Conservation (phyloP, 2,888 invertebrate species). For the Exephanes ischioxanthus region DNA sequence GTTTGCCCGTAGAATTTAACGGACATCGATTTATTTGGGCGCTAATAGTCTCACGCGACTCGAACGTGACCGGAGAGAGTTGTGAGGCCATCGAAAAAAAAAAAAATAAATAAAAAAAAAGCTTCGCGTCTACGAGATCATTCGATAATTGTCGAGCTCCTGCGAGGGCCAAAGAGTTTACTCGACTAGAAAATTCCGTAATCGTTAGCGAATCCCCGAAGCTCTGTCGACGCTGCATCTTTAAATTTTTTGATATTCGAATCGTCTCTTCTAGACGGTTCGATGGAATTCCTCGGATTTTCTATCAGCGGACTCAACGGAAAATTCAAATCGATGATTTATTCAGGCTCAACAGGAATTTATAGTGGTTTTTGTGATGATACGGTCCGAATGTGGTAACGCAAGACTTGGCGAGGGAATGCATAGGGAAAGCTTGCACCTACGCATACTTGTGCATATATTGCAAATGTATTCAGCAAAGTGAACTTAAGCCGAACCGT, state of each 20-base stretch:
- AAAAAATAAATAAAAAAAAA: not conserved
- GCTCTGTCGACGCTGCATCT: not conserved
- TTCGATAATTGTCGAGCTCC: not conserved
- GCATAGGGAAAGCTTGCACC: not conserved
- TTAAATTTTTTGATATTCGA: not conserved
- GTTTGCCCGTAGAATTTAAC: not conserved
- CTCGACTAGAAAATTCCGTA: not conserved
- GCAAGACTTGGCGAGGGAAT: not conserved
- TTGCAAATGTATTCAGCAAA: not conserved
- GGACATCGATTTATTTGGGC: not conserved
- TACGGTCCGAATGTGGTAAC: not conserved
- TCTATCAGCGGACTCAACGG: not conserved
- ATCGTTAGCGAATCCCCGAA: not conserved
- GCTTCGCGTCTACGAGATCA: not conserved
- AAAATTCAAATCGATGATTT: not conserved
- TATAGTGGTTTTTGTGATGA: not conserved
- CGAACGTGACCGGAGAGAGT: not conserved
- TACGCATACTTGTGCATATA: not conserved
- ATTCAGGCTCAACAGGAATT: not conserved
- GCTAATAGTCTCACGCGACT: not conserved
- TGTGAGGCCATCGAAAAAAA: not conserved
- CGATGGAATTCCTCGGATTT: not conserved
- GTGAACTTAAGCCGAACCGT: not conserved
- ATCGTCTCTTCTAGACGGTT: not conserved
- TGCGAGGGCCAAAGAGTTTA: not conserved